Evolutionary conservation across 2,888 invertebrate species (phyloP), one percentile per base, ranked within the genome.

Genomic region (Melieria crassipennis): DNA sequence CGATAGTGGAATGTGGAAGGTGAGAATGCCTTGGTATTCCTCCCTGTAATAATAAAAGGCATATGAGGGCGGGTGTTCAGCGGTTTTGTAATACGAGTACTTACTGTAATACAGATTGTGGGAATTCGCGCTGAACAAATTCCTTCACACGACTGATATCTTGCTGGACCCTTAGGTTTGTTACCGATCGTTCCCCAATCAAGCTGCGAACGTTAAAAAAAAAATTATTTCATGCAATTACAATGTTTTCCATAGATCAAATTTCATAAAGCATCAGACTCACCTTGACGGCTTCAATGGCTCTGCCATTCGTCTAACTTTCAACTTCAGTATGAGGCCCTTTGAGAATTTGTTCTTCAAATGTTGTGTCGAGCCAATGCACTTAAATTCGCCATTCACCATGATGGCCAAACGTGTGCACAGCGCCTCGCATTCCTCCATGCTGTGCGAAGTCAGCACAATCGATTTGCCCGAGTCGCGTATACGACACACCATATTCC

Each of bases 391-490:
- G 0, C 94, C 95, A 81, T 92, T 91, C 67, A 94, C 94, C 94
- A 95, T 94, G 73, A 95, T 92, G 55, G 93, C 93, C 78, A 95
- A 87, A 7, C 94, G 88, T 3, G 93, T 92, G 84, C 94, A 95
- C 55, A 95, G 88, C 48, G 92, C 93, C 87, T 95, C 94, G 86
- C 94, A 94, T 86, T 95, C 94, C 85, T 93, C 93, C 93, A 95
- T 94, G 84, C 93, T 94, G 87, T 94, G 94, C 60, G 95, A 94
- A 16, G 96, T 96, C 72, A 96, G 88, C 72, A 96, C 89, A 68
- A 96, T 90, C 71, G 93, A 92, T 82, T 90, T 90, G 0, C 95
- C 94, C 4, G 90, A 88, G 71, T 91, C 91, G 62, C 93, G 88
- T 56, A 92, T 90, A 71, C 90, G 89, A 75, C 90, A 89, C 47